phyloP scores from a whole-genome alignment of 2,113 vertebrate species.

The Vidua chalybeata region DNA sequence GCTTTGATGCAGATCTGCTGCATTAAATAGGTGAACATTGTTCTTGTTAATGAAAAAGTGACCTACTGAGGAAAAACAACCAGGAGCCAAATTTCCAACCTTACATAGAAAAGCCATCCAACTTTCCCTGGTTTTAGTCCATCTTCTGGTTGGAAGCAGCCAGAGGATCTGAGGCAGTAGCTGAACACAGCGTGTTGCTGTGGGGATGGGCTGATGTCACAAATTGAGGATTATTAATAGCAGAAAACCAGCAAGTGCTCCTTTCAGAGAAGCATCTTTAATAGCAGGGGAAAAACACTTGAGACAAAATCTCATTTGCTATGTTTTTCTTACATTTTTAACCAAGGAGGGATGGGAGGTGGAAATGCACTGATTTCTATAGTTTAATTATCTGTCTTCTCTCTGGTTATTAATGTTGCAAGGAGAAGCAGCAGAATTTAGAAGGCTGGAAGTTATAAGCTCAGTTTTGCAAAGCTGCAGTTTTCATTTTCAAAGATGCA shows the following conservation, averaged over 20 bases:
- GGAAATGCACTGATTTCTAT: background rate
- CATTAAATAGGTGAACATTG: background rate
- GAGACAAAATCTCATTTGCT: constrained; percentile 42
- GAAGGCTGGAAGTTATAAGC: background rate
- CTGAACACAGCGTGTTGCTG: constrained; percentile 29
- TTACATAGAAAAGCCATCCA: background rate
- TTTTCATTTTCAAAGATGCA: background rate
- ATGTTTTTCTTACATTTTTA: constrained; percentile 35
- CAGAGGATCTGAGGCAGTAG: background rate
- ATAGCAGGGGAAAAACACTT: constrained; percentile 42
- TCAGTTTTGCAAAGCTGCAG: background rate
- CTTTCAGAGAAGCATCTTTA: constrained; percentile 45
- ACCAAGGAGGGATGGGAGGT: background rate
- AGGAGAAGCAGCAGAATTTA: background rate
- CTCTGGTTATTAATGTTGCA: background rate
- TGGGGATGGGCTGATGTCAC: constrained; percentile 48
- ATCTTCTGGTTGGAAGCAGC: background rate
- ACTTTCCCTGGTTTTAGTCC: background rate
- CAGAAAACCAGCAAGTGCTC: constrained; percentile 30
- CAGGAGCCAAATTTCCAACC: background rate
- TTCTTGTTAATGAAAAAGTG: background rate
- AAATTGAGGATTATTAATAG: constrained; percentile 67
- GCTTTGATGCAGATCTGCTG: background rate
- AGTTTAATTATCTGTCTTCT: background rate
- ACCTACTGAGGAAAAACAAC: background rate